Evolutionary conservation across 2,797 vertebrate genomes (phyloP).

Genomic region (Tolypeutes matacus): DNA sequence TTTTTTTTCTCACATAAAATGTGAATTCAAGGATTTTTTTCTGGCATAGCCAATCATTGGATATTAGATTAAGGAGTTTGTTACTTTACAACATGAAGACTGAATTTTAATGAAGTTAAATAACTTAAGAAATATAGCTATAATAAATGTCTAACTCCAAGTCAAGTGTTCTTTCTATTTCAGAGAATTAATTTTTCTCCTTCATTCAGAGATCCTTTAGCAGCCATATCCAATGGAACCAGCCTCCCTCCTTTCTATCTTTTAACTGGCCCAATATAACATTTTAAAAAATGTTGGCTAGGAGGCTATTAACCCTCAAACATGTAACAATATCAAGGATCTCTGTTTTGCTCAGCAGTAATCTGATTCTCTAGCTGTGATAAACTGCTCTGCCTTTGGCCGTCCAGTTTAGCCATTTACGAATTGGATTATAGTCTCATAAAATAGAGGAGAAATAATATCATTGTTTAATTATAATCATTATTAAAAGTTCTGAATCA

Average conservation of each 20-base stretch:
- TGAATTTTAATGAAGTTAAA: neutral
- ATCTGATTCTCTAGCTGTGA: conserved; percentile 68
- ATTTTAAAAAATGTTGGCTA: neutral
- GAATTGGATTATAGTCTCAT: conserved; percentile 79
- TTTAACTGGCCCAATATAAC: conserved; percentile 36
- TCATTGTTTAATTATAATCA: conserved; percentile 75
- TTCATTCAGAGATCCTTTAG: neutral
- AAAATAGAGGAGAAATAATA: conserved; percentile 60
- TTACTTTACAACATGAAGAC: neutral
- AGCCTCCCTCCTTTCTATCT: neutral
- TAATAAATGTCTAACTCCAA: neutral
- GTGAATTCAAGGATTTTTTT: neutral
- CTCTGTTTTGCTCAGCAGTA: conserved; percentile 56
- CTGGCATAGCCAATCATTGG: neutral
- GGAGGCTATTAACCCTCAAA: conserved; percentile 14
- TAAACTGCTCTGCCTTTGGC: conserved; percentile 76
- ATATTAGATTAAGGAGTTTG: neutral
- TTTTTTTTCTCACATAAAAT: neutral
- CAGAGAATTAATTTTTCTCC: conserved; percentile 27
- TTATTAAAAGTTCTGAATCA: conserved; percentile 81
- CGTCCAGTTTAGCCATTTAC: conserved; percentile 59
- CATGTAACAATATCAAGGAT: conserved; percentile 50
- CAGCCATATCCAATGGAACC: neutral
- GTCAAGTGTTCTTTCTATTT: neutral
- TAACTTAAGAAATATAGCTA: neutral